Evolutionary conservation across 2,888 invertebrate species (phyloP), one percentile per base, ranked within the genome.

Genomic region (Panopea generosa): DNA sequence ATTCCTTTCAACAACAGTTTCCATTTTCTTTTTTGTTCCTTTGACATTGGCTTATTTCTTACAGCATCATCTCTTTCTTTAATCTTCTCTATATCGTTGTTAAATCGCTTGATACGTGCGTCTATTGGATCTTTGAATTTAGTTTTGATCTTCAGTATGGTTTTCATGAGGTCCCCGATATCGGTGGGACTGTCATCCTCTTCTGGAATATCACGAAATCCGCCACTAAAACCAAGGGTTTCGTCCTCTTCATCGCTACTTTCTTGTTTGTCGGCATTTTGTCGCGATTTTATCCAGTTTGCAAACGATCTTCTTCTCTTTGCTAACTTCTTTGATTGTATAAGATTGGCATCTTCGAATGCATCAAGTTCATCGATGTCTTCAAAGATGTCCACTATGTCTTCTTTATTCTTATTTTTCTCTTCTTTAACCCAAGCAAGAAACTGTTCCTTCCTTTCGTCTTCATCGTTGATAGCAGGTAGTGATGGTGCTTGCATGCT

Each of bases 401-500:
- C 62, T 6, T 22, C 7, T 50, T 76, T 71, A 9, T 61, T 29
- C 56, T 63, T 78, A 20, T 69, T 74, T 52, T 68, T 60, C 50
- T 76, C 74, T 1, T 83, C 80, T 38, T 62, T 73, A 11, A 82
- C 55, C 82, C 83, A 85, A n/a, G 78, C 82, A 14, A 76, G 29
- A 33, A 85, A 85, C 1, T 73, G 75, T 38, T 82, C 76, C 27
- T 76, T 71, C 29, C 83, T 29, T 56, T 78, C 76, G 6, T 73
- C 76, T 20, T 76, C 80, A 18, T 76, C 73, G 27, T 65, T 47
- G 18, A 70, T 81, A 11, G 65, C 73, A 11, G 67, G 83, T 47
- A 72, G 65, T 27, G 55, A 57, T 29, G 61, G 50, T 11, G 60
- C 61, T 1, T 26, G 71, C 69, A 59, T 68, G 29, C 59, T 72